These are phyloP conservation scores for Calidris pygmaea DNA, from an alignment of 2,113 vertebrate species.

Conservation along the genomic window DNA sequence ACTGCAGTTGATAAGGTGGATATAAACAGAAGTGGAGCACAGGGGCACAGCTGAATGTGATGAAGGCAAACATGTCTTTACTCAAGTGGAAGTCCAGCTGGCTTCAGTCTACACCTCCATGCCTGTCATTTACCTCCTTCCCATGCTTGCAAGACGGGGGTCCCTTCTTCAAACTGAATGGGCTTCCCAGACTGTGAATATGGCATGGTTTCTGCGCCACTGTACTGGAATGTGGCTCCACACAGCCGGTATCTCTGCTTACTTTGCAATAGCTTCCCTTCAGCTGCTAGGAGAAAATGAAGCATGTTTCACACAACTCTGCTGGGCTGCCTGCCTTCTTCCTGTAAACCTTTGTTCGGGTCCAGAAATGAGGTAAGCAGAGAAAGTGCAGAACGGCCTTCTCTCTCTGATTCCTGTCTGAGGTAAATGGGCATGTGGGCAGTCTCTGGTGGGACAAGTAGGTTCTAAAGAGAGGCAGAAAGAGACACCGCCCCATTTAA, in stretches of 20 bases:
- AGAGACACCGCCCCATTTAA: background rate
- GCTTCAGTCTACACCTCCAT: background rate
- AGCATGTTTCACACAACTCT: background rate
- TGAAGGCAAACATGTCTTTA: background rate
- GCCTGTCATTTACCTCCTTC: background rate
- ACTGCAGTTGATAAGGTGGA: background rate
- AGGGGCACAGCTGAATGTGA: background rate
- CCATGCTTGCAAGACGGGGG: fast-evolving
- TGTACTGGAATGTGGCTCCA: background rate
- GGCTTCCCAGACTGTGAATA: background rate
- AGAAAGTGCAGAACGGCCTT: background rate
- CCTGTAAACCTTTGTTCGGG: background rate
- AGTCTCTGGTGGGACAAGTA: background rate
- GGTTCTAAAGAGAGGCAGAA: background rate
- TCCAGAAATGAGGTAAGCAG: background rate
- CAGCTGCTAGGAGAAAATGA: background rate
- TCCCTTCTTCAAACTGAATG: background rate
- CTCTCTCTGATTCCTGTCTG: background rate
- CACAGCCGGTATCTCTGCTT: background rate
- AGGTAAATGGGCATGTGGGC: background rate
- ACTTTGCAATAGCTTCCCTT: background rate
- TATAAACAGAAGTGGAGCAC: background rate
- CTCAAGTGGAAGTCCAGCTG: background rate
- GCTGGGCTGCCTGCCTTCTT: background rate
- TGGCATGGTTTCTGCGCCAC: background rate